phyloP scores from a whole-genome alignment of 2,888 invertebrate genomes.

The Prenolepis imparis region DNA sequence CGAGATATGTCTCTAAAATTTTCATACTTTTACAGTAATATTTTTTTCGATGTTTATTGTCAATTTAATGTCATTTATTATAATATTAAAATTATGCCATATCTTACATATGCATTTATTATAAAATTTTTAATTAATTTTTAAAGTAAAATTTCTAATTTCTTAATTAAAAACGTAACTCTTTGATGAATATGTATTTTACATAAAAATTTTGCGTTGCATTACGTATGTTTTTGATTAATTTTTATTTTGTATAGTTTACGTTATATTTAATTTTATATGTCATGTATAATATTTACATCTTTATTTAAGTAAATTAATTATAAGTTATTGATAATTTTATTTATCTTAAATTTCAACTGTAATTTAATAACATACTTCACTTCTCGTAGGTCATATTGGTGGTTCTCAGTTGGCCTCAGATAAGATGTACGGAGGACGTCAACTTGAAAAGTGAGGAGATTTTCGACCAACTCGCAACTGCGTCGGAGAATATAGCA shows the following conservation, averaged over 20 bases:
- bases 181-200: conserved; percentile 5
- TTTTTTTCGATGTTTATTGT: background rate
- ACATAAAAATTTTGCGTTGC: background rate
- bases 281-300: background rate
- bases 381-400: conserved; percentile 79
- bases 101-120: background rate
- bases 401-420: conserved; percentile 80
- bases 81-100: background rate
- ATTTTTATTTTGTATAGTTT: background rate
- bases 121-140: background rate
- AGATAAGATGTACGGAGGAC: conserved; percentile 68
- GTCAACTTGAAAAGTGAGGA: conserved; percentile 67
- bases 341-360: background rate
- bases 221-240: background rate
- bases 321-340: background rate
- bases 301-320: background rate
- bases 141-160: background rate
- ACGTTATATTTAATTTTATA: background rate
- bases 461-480: conserved; percentile 81
- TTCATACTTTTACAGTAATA: background rate
- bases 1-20: background rate
- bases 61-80: background rate
- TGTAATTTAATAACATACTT: background rate
- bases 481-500: conserved; percentile 76
- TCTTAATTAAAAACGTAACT: background rate